Percentiles rank a stretch among this genome's conserved stretches.
These are phyloP conservation scores for Noctua pronuba DNA, from an alignment of 2,888 invertebrate species.

Conservation along the genomic window DNA sequence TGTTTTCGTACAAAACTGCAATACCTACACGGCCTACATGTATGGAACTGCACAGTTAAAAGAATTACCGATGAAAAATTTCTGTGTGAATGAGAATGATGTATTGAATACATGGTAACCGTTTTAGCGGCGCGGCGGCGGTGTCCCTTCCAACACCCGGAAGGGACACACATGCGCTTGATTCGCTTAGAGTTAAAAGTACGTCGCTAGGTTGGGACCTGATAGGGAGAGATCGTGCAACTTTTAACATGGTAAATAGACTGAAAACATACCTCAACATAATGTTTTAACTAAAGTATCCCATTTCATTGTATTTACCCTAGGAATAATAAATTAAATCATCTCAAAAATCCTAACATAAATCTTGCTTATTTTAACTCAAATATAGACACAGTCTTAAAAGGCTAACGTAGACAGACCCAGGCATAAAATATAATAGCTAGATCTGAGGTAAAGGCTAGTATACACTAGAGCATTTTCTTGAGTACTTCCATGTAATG, in stretches of 20 bases:
- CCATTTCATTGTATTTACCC: constrained; percentile 1
- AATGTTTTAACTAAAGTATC: not conserved
- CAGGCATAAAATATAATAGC: constrained; percentile 34
- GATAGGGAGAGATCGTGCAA: not conserved
- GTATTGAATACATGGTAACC: too few relatives aligned
- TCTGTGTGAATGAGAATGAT: too few relatives aligned
- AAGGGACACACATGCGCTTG: too few relatives aligned
- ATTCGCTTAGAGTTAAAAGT: too few relatives aligned
- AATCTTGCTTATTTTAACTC: constrained; percentile 21
- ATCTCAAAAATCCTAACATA: constrained; percentile 23
- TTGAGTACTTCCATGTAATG: not conserved
- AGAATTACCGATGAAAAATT: too few relatives aligned
- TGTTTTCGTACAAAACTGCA: too few relatives aligned
- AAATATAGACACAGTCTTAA: constrained; percentile 29
- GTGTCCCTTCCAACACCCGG: too few relatives aligned
- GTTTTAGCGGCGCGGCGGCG: too few relatives aligned
- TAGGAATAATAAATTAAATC: not conserved
- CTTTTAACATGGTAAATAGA: not conserved
- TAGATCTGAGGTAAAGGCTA: constrained; percentile 4
- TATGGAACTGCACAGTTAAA: too few relatives aligned
- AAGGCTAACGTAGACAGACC: constrained; percentile 14
- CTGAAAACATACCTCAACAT: not conserved
- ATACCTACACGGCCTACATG: too few relatives aligned
- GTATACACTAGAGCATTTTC: not conserved
- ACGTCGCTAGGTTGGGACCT: not conserved